Percentiles rank a stretch among this genome's conserved stretches.
Conservation (phyloP, 2,113 vertebrate species). For the Mormyrus iriodes region DNA sequence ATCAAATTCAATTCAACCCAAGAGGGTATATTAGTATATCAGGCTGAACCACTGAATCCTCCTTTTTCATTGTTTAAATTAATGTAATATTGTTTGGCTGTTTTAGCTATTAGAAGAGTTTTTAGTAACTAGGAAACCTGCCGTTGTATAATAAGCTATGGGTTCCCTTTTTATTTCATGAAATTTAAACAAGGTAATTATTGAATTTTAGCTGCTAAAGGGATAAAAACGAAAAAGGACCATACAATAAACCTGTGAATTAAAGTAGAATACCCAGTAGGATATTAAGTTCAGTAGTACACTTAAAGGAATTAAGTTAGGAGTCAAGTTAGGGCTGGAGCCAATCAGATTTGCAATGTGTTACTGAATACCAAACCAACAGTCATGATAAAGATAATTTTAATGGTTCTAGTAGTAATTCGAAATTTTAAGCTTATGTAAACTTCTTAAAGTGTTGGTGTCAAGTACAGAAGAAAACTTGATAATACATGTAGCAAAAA, state of each 20-base stretch:
- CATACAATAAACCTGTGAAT: background rate
- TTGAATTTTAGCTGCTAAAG: background rate
- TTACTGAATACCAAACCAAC: background rate
- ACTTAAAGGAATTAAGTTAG: background rate
- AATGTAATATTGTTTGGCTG: background rate
- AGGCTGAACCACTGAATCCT: background rate
- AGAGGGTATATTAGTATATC: background rate
- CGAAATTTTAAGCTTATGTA: background rate
- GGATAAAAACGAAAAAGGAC: background rate
- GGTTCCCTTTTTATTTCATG: background rate
- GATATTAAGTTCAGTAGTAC: background rate
- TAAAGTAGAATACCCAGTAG: background rate
- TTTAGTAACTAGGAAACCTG: background rate
- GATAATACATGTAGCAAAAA: background rate
- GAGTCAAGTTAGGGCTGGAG: background rate
- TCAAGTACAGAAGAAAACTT: background rate
- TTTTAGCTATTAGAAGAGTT: background rate
- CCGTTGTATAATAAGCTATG: background rate
- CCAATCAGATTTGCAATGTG: background rate
- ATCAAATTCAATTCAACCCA: background rate
- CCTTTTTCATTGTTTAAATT: background rate
- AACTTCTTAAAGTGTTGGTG: background rate
- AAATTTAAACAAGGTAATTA: background rate
- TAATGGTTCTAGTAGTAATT: background rate
- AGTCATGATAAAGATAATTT: background rate